Evolutionary conservation across 2,888 invertebrate species (phyloP), one percentile per base, ranked within the genome.

Genomic region (Oscheius myriophilus): DNA sequence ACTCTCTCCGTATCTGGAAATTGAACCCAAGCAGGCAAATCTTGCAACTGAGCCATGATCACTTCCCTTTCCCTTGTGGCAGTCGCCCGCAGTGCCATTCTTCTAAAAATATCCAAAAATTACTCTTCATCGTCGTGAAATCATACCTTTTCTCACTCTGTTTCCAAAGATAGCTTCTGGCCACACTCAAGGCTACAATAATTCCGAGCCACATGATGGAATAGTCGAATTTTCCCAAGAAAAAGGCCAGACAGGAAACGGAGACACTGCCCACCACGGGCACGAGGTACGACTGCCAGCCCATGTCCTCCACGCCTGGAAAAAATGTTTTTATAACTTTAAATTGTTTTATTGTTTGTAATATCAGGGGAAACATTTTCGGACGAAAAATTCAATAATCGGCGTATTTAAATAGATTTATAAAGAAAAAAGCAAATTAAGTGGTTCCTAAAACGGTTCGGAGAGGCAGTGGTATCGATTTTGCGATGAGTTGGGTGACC

Each of bases 1-100:
- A 86, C 86, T 23, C 87, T 69, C 67, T 87, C 87, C 4, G 85
- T 84, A 69, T 87, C 87, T 7, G 87, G 87, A 70, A 87, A 87
- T 63, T 83, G 84, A 23, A 87, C 84, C 87, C 87, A 87, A 14
- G 84, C 82, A n/a, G 87, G 87, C 23, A 87, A 75, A 55, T 87
- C 86, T 66, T 83, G 78, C 26, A 82, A 66, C 61, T 80, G 82
- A 11, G 82, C 84, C 65, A 83, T 64, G 16, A 86, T 75, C 1
- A 82, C 82, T 67, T 84, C 86, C n/a, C 84, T 76, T 64, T 87
- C 87, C 12, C 72, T 67, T 9, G 64, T 57, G 12, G 81, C 71
- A 11, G 79, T 77, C 21, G 73, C 72, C 51, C 81, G 75, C 16
- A 82, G 61, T 0, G 80, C 67, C 43, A 82, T 51, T 25, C 80